Conservation (phyloP, 1,140 invertebrate genomes). For the Hestina assimilis region DNA sequence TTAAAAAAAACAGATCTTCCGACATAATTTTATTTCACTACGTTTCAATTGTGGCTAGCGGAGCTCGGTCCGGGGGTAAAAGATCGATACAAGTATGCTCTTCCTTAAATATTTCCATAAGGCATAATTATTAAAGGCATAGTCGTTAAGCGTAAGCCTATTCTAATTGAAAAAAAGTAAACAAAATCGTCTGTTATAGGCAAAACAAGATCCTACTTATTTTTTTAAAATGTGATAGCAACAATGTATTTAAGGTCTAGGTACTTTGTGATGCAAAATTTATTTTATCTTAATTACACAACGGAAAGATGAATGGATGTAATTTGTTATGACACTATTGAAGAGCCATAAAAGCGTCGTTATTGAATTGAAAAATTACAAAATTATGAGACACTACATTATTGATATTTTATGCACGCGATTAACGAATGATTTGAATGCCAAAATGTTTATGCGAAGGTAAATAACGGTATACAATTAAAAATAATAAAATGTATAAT, state of each 20-base stretch:
- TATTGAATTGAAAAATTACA: neutral
- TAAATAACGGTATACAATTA: neutral
- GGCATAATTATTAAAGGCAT: too few relatives aligned
- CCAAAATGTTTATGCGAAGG: neutral
- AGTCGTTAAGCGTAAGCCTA: too few relatives aligned
- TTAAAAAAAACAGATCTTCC: too few relatives aligned
- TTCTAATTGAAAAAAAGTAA: too few relatives aligned
- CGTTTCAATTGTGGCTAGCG: too few relatives aligned
- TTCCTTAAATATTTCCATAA: too few relatives aligned
- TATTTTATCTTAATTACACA: slow-evolving; percentile 36
- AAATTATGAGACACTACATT: slow-evolving; percentile 13
- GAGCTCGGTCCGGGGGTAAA: too few relatives aligned
- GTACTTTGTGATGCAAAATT: slow-evolving; percentile 18
- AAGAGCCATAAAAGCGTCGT: slow-evolving; percentile 17
- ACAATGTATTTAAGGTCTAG: neutral
- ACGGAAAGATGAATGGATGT: slow-evolving; percentile 26
- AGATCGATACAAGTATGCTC: too few relatives aligned
- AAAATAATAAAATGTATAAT: neutral
- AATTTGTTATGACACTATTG: slow-evolving; percentile 34
- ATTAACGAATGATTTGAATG: neutral
- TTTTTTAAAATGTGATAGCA: neutral
- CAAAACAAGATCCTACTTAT: too few relatives aligned
- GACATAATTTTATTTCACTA: too few relatives aligned
- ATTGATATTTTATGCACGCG: neutral
- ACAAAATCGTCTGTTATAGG: too few relatives aligned